These are phyloP conservation scores for Drosophila acutilabella DNA, from an alignment of 2,888 invertebrate genomes.

Conservation along the genomic window DNA sequence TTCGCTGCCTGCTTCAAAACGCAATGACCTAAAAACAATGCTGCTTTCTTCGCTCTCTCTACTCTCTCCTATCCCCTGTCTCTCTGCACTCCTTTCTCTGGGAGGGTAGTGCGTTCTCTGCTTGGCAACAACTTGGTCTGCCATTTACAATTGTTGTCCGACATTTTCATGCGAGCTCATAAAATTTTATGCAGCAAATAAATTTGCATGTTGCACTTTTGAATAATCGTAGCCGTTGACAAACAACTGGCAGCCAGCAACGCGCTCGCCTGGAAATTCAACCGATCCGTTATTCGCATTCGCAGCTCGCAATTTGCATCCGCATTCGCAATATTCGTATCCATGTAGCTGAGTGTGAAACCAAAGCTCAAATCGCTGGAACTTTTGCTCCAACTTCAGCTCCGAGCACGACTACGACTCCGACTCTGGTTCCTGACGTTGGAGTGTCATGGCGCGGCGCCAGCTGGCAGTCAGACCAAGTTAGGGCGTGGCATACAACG, in stretches of 20 bases:
- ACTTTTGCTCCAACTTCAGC: background rate
- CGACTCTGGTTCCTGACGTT: background rate
- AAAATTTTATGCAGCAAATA: conserved; percentile 79
- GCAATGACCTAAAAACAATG: conserved; percentile 23
- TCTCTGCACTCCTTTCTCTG: conserved; percentile 2
- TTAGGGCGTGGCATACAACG: conserved; percentile 42
- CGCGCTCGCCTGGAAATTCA: conserved; percentile 56
- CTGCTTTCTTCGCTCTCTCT: background rate
- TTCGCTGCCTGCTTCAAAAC: conserved; percentile 3
- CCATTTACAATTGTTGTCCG: conserved; percentile 74
- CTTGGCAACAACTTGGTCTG: conserved; percentile 60
- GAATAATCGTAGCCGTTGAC: conserved; percentile 78
- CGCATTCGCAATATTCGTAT: background rate
- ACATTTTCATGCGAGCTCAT: conserved; percentile 80
- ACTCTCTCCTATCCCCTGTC: background rate
- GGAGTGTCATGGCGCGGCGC: conserved; percentile 60
- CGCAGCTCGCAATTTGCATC: background rate
- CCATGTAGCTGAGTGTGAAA: conserved; percentile 1
- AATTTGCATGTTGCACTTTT: conserved; percentile 81
- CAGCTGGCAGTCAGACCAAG: conserved; percentile 64
- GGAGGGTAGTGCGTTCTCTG: conserved; percentile 1
- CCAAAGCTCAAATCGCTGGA: conserved; percentile 40
- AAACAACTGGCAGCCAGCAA: conserved; percentile 72
- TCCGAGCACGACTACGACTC: background rate
- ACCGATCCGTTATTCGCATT: conserved; percentile 18